These are phyloP conservation scores for Apus apus DNA, from an alignment of 2,113 vertebrate genomes.

Conservation along the genomic window DNA sequence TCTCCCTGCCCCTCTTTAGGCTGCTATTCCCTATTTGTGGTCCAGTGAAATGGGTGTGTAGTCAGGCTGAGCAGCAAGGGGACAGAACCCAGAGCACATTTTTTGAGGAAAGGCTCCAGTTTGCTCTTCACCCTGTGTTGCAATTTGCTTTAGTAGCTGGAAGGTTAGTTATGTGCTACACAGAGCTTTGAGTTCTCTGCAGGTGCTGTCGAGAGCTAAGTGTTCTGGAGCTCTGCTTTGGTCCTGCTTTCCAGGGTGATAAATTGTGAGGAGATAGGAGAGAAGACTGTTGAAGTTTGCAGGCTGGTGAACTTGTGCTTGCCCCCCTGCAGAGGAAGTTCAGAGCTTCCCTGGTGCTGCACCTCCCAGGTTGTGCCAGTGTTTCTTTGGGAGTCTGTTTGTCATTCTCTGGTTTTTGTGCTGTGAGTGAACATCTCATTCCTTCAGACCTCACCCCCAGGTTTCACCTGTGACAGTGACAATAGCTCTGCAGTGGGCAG, in stretches of 20 bases:
- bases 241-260: background rate
- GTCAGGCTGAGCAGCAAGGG: background rate
- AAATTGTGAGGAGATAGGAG: constrained; percentile 44
- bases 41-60: background rate
- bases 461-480: fast-evolving
- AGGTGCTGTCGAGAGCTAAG: constrained; percentile 2
- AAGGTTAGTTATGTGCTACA: constrained; percentile 37
- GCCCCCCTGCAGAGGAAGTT: background rate
- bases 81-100: background rate
- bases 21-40: background rate
- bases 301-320: background rate
- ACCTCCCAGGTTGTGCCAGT: background rate
- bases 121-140: background rate
- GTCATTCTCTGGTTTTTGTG: background rate
- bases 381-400: background rate
- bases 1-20: background rate
- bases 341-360: background rate
- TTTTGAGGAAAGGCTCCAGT: background rate
- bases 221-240: constrained; percentile 40
- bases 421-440: background rate
- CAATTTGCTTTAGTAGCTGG: constrained; percentile 2
- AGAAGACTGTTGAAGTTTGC: background rate
- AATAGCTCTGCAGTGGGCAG: background rate
- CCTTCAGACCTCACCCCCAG: background rate
- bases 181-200: constrained; percentile 28